These are phyloP conservation scores for Coracias cyanogaster DNA, from an alignment of 2,797 vertebrate species.

Conservation along the genomic window DNA sequence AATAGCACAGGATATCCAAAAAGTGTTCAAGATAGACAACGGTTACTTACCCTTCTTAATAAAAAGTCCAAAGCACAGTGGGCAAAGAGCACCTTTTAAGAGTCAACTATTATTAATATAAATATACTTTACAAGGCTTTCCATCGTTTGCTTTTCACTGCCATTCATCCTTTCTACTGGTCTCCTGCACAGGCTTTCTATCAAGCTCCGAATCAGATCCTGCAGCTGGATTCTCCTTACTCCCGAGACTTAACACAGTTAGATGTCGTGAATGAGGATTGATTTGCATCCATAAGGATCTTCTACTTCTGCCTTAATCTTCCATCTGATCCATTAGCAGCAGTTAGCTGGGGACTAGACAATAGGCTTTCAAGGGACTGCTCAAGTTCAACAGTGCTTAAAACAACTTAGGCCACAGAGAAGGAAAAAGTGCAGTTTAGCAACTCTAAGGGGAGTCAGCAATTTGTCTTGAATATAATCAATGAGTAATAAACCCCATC, in stretches of 20 bases:
- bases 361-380: accelerated
- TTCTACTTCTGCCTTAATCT: background rate
- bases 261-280: background rate
- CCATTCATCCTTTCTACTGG: background rate
- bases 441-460: background rate
- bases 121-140: background rate
- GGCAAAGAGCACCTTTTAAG: background rate
- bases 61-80: background rate
- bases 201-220: background rate
- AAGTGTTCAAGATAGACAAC: background rate
- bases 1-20: background rate
- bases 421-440: background rate
- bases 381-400: background rate
- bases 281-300: background rate
- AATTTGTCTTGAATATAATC: background rate
- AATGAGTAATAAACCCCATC: background rate
- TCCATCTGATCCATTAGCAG: background rate
- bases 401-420: background rate
- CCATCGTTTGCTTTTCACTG: background rate
- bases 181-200: background rate
- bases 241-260: background rate
- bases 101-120: background rate
- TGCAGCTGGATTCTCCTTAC: background rate
- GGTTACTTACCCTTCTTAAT: background rate
- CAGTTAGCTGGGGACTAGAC: background rate